Conservation (phyloP, 2,113 vertebrate genomes). For the Cromileptes altivelis region DNA sequence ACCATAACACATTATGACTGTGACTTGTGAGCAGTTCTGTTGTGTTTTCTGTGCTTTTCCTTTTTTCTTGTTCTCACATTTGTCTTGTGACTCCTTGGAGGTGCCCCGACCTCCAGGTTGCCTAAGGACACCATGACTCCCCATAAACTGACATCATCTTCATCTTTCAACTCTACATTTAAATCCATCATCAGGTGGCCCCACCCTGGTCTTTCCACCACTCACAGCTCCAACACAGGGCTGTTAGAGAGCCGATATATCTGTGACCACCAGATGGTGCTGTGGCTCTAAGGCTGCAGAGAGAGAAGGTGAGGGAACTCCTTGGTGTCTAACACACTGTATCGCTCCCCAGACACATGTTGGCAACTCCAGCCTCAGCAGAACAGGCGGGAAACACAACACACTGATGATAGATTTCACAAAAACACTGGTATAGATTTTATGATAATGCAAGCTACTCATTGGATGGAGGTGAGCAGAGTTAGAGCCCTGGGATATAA, state of each 20-base stretch:
- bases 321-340: constrained; percentile 9
- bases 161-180: neutral
- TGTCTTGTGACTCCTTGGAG: neutral
- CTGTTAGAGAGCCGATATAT: neutral
- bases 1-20: too few relatives aligned
- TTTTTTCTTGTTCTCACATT: neutral
- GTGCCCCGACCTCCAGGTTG: neutral
- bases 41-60: neutral
- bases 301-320: constrained; percentile 7
- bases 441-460: neutral
- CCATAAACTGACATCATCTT: neutral
- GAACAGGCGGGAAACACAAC: neutral
- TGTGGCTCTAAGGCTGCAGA: constrained; percentile 23
- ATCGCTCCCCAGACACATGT: constrained; percentile 39
- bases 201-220: neutral
- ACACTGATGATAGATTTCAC: neutral
- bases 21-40: too few relatives aligned
- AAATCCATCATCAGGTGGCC: neutral
- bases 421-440: constrained; percentile 33
- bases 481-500: neutral
- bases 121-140: neutral
- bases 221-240: neutral
- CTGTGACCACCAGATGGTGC: constrained; percentile 59
- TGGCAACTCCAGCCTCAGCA: neutral
- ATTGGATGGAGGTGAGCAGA: neutral